phyloP scores from a whole-genome alignment of 2,113 vertebrate species.

The Callorhinus ursinus region DNA sequence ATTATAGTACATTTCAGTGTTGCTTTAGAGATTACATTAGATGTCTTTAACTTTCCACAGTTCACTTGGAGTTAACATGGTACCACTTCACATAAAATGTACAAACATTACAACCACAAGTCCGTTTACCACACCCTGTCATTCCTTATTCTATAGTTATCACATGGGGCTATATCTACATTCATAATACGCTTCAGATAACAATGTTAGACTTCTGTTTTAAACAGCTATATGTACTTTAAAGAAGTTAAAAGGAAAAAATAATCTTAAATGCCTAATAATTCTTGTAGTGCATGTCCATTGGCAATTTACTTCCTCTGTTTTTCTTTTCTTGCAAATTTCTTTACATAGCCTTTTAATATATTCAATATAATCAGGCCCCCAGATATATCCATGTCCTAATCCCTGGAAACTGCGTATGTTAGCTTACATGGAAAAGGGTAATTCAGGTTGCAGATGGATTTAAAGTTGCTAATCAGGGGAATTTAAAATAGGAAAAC shows the following conservation, averaged over 20 bases:
- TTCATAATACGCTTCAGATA: background rate
- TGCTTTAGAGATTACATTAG: background rate
- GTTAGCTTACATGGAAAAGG: background rate
- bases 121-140: background rate
- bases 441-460: background rate
- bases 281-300: background rate
- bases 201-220: background rate
- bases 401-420: background rate
- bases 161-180: background rate
- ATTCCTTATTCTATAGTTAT: background rate
- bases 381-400: background rate
- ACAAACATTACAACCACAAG: background rate
- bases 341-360: background rate
- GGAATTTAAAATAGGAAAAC: background rate
- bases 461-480: background rate
- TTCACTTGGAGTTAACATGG: background rate
- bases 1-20: background rate
- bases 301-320: background rate
- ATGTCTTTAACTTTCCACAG: background rate
- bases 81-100: background rate
- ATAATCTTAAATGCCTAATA: background rate
- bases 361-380: background rate
- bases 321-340: background rate
- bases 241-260: background rate
- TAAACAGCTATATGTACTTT: background rate